Percentiles rank a stretch among this genome's conserved stretches.
These are phyloP conservation scores for Silurus meridionalis DNA, from an alignment of 2,113 vertebrate species.

Conservation along the genomic window DNA sequence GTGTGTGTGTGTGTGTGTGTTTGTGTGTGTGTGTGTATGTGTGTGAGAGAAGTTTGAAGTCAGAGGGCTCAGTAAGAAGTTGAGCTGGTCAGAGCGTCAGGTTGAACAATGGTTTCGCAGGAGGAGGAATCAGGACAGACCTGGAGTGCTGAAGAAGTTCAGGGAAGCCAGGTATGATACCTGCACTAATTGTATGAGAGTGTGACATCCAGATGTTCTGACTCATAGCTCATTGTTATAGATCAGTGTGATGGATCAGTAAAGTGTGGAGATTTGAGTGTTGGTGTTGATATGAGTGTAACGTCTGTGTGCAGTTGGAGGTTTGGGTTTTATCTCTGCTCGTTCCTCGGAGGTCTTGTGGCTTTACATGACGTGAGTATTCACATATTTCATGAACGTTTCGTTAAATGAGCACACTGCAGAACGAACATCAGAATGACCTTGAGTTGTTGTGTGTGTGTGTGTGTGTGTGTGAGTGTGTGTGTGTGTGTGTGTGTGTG, in stretches of 20 bases:
- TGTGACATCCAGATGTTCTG: too few relatives aligned
- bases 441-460: conserved; percentile 12
- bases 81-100: conserved; percentile 70
- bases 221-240: too few relatives aligned
- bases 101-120: conserved; percentile 81
- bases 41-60: conserved; percentile 69
- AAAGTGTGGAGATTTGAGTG: too few relatives aligned
- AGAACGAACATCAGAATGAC: neutral
- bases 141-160: conserved; percentile 77
- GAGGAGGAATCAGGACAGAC: conserved; percentile 76
- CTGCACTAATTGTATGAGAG: too few relatives aligned
- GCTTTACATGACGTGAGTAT: conserved; percentile 90
- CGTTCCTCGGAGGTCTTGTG: conserved; percentile 78
- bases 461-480: neutral
- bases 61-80: conserved; percentile 78
- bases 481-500: neutral
- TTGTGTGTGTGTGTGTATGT: conserved; percentile 22
- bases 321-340: conserved; percentile 83
- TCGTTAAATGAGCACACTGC: neutral
- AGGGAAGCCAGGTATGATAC: conserved; percentile 74
- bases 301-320: conserved; percentile 81
- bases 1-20: conserved; percentile 10
- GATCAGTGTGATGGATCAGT: too few relatives aligned
- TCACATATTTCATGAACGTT: neutral
- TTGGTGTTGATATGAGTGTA: neutral